A percentile compares a stretch with the other conserved stretches of the same genome.
These are phyloP conservation scores for Parotia lawesii DNA, from an alignment of 2,113 vertebrate species.

Conservation along the genomic window DNA sequence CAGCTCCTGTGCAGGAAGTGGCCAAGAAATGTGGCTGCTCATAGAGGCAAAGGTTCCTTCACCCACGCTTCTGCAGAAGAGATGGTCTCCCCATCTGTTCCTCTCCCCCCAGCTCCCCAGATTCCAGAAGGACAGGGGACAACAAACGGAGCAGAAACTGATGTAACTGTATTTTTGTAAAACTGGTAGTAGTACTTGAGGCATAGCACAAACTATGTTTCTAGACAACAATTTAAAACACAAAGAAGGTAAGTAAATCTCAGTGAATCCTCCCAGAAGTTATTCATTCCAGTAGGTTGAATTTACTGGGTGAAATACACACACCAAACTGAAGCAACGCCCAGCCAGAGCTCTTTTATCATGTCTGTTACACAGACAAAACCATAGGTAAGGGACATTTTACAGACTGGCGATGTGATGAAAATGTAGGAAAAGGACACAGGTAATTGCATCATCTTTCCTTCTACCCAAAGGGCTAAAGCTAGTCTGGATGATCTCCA, in stretches of 20 bases:
- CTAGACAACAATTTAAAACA: neutral
- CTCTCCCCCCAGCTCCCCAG: neutral
- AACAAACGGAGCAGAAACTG: neutral
- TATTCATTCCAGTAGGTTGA: neutral
- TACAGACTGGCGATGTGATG: fast-evolving
- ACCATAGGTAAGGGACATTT: neutral
- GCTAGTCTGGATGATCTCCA: neutral
- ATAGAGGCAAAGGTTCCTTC: neutral
- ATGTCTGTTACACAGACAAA: neutral
- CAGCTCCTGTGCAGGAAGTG: neutral
- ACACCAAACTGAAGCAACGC: neutral
- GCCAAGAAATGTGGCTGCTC: neutral
- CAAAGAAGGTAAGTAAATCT: neutral
- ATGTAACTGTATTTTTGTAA: neutral
- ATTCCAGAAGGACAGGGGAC: neutral
- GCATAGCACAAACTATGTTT: neutral
- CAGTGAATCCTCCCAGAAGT: neutral
- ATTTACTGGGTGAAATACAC: neutral
- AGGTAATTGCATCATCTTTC: neutral
- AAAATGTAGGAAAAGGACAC: neutral
- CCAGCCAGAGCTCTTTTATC: neutral
- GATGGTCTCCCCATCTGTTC: neutral
- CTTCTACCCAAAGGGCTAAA: neutral
- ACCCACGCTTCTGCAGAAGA: neutral
- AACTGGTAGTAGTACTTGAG: neutral